phyloP scores from a whole-genome alignment of 2,113 vertebrate genomes.

The Prietella phreatophila region DNA sequence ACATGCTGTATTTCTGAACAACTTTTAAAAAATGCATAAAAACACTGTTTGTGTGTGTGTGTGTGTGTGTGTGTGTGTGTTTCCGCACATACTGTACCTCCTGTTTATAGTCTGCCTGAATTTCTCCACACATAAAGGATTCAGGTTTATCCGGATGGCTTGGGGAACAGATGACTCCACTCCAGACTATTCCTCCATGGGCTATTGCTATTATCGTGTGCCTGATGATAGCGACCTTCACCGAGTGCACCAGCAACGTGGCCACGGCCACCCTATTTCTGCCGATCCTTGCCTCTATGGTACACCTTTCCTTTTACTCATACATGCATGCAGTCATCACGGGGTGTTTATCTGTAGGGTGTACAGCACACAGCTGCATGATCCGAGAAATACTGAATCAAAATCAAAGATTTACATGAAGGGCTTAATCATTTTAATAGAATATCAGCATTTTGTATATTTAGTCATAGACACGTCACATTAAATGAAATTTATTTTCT shows the following conservation, averaged over 20 bases:
- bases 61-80: background rate
- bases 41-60: background rate
- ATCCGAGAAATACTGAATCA: background rate
- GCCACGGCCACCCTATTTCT: constrained; percentile 93
- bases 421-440: background rate
- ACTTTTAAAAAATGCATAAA: too few species aligned
- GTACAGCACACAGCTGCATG: too few species aligned
- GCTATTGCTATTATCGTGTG: constrained; percentile 80
- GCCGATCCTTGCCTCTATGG: constrained; percentile 93
- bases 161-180: constrained; percentile 82
- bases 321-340: background rate
- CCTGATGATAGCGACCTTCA: constrained; percentile 78
- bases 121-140: constrained; percentile 18
- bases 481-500: background rate
- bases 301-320: constrained; percentile 56
- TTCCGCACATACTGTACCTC: background rate
- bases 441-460: background rate
- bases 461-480: background rate
- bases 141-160: constrained; percentile 85
- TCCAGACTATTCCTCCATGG: constrained; percentile 78
- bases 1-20: too few species aligned
- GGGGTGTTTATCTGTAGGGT: background rate
- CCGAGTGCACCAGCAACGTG: constrained; percentile 91
- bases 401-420: background rate
- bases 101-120: constrained; percentile 28